Evolutionary conservation across 2,888 invertebrate species (phyloP).

Genomic region (Nysson spinosus): DNA sequence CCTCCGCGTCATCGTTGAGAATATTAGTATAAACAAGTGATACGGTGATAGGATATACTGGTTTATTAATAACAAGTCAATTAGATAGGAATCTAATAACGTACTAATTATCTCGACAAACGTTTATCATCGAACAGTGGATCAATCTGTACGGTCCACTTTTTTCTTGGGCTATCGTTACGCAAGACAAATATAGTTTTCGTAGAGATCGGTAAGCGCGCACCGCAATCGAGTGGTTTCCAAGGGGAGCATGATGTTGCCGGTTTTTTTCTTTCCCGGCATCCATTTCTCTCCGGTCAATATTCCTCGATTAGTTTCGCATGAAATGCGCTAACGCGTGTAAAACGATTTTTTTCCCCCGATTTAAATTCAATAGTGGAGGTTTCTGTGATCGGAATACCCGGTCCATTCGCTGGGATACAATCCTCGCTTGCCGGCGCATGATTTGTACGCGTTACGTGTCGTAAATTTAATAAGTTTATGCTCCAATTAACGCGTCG

Average conservation of each 20-base stretch:
- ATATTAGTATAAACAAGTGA: no score
- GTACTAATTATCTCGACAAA: background rate
- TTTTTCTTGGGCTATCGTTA: slow-evolving; percentile 16
- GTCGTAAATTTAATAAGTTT: slow-evolving; percentile 50
- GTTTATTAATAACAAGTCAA: no score
- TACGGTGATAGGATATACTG: no score
- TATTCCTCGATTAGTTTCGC: slow-evolving; percentile 36
- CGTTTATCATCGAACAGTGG: background rate
- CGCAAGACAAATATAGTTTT: slow-evolving; percentile 29
- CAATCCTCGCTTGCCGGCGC: no score
- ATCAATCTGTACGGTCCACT: background rate
- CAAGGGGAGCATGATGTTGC: slow-evolving; percentile 2
- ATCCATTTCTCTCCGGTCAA: no score
- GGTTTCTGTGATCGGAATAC: slow-evolving; percentile 23
- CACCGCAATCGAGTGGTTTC: background rate
- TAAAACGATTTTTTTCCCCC: background rate
- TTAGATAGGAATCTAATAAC: no score
- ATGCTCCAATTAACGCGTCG: slow-evolving; percentile 49
- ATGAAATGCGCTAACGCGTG: slow-evolving; percentile 5
- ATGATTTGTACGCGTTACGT: background rate
- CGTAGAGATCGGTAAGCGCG: slow-evolving; percentile 6
- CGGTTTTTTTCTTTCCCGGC: slow-evolving; percentile 14
- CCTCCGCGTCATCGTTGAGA: no score
- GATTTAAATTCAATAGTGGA: background rate
- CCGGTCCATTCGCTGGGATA: slow-evolving; percentile 20